phyloP scores from a whole-genome alignment of 2,113 vertebrate species.

The Chelonoidis abingdonii region DNA sequence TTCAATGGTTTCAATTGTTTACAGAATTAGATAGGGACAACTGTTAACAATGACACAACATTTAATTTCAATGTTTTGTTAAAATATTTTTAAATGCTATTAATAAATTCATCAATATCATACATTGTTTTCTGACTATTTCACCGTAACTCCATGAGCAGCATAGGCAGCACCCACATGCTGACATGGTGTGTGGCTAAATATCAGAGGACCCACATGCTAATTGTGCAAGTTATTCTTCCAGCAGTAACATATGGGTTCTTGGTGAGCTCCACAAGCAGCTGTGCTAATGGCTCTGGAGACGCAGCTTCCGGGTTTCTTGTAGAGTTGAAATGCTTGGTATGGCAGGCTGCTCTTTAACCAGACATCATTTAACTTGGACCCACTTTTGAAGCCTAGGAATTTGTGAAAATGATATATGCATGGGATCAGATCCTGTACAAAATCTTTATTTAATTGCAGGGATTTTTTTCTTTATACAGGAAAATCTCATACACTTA shows the following conservation, averaged over 20 bases:
- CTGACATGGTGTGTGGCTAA: neutral
- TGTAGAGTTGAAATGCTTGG: neutral
- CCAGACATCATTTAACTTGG: neutral
- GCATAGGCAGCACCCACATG: neutral
- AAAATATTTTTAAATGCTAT: conserved; percentile 35
- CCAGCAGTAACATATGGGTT: neutral
- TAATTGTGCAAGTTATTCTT: neutral
- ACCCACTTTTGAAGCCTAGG: accelerated
- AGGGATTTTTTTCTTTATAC: neutral
- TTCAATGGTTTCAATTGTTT: conserved; percentile 64
- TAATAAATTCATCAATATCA: conserved; percentile 22
- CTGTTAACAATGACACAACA: conserved; percentile 38
- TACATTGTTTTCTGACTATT: conserved; percentile 18
- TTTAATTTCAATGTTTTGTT: conserved; percentile 7
- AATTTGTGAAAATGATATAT: accelerated
- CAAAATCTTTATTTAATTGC: neutral
- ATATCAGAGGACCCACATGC: neutral
- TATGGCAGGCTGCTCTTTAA: neutral
- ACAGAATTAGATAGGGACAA: conserved; percentile 37
- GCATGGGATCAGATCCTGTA: too few species aligned
- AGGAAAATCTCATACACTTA: neutral
- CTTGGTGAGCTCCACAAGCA: neutral
- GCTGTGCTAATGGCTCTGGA: neutral
- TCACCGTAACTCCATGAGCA: neutral
- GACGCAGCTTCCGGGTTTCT: conserved; percentile 19